phyloP scores from a whole-genome alignment of 2,888 invertebrate genomes.

The Phragmatobia fuliginosa region DNA sequence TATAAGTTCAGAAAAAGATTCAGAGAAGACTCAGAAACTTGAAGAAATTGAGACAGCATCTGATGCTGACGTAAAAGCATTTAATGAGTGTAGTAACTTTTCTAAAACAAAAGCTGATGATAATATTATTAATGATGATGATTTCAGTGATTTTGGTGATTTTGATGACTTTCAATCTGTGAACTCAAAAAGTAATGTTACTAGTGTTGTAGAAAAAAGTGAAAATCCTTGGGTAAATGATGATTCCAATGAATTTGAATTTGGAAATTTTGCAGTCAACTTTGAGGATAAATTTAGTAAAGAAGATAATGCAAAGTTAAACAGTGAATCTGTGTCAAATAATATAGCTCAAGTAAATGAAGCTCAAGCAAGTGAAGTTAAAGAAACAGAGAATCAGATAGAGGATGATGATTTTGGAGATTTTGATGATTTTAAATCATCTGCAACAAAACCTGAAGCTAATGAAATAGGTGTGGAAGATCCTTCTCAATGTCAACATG shows the following conservation, averaged over 20 bases:
- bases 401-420: slow-evolving; percentile 85
- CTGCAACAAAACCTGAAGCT: slow-evolving; percentile 44
- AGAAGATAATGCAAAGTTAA: neutral
- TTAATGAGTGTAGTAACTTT: slow-evolving; percentile 16
- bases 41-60: slow-evolving; percentile 17
- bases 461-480: slow-evolving; percentile 31
- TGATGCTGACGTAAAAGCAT: slow-evolving; percentile 4
- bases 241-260: slow-evolving; percentile 56
- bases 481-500: slow-evolving; percentile 43
- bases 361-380: slow-evolving; percentile 37
- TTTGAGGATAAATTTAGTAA: slow-evolving; percentile 55
- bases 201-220: slow-evolving; percentile 55
- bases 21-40: slow-evolving; percentile 13
- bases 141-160: slow-evolving; percentile 85
- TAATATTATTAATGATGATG: slow-evolving; percentile 68
- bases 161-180: slow-evolving; percentile 84
- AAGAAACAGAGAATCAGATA: slow-evolving; percentile 35
- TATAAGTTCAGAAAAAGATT: neutral
- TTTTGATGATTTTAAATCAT: slow-evolving; percentile 85
- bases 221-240: slow-evolving; percentile 76
- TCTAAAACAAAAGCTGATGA: slow-evolving; percentile 27
- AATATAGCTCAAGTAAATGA: slow-evolving; percentile 29
- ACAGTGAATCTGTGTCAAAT: slow-evolving; percentile 26
- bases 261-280: slow-evolving; percentile 75
- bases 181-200: slow-evolving; percentile 50